Conservation (phyloP, 2,888 invertebrate species). For the Oligia fasciuncula region DNA sequence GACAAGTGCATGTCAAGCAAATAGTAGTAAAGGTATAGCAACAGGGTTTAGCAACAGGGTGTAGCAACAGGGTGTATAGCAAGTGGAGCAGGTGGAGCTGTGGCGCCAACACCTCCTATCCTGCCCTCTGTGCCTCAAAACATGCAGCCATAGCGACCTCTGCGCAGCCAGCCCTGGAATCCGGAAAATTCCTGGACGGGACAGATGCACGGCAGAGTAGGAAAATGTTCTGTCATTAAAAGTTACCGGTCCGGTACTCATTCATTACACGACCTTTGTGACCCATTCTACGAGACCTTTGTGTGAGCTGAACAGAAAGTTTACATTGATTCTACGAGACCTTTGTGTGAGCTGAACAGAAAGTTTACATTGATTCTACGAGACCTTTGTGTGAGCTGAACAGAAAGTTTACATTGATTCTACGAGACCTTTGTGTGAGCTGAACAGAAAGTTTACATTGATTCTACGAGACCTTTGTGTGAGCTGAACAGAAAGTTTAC, state of each 20-base stretch:
- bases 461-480: neutral
- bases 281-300: slow-evolving; percentile 1
- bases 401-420: too few relatives aligned
- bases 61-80: too few relatives aligned
- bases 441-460: too few relatives aligned
- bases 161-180: neutral
- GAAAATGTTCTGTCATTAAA: slow-evolving; percentile 18
- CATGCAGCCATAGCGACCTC: too few relatives aligned
- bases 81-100: neutral
- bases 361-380: too few relatives aligned
- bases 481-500: too few relatives aligned
- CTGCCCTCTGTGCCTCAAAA: neutral
- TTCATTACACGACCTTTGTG: neutral
- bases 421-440: neutral
- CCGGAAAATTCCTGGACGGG: neutral
- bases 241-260: neutral
- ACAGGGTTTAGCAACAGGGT: neutral
- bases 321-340: neutral
- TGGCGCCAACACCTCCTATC: neutral
- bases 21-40: neutral
- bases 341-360: neutral
- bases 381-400: neutral
- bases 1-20: neutral
- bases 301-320: too few relatives aligned
- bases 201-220: neutral